Conservation (phyloP, 2,113 vertebrate genomes). For the human region DNA sequence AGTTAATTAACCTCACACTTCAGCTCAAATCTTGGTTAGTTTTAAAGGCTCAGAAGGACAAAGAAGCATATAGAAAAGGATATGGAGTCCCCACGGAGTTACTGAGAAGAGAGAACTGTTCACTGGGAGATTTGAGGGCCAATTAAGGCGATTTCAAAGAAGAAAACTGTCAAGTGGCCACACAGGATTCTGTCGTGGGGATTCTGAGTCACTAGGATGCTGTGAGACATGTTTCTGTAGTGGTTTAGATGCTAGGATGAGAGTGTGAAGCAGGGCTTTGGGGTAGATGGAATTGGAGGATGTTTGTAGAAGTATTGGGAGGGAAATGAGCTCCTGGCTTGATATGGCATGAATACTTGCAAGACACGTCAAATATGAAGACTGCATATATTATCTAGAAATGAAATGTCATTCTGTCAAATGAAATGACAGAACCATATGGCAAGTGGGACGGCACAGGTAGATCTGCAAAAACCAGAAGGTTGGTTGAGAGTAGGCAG, state of each 20-base stretch:
- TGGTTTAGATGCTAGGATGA: conserved; percentile 59
- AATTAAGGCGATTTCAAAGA: conserved; percentile 50
- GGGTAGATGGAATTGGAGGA: conserved; percentile 10
- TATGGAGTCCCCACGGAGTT: conserved; percentile 6
- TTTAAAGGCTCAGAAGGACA: conserved; percentile 52
- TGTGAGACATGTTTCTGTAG: conserved; percentile 3
- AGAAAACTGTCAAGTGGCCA: conserved; percentile 35
- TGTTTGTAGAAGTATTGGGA: conserved; percentile 37
- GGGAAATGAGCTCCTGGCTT: conserved; percentile 59
- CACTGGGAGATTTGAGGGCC: conserved; percentile 38
- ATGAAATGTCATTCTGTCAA: conserved; percentile 13
- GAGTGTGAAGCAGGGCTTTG: conserved; percentile 14
- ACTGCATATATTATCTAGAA: conserved; percentile 11
- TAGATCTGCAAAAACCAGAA: background rate
- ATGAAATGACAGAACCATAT: background rate
- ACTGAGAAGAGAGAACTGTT: conserved; percentile 25
- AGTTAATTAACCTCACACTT: background rate
- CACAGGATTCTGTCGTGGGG: conserved; percentile 43
- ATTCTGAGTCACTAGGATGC: conserved; percentile 37
- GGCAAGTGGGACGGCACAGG: background rate
- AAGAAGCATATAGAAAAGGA: conserved; percentile 46
- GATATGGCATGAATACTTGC: conserved; percentile 49
- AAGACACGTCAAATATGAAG: background rate
- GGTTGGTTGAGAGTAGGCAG: background rate
- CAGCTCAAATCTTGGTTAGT: background rate